Base-by-base conservation (phyloP, 1,140 invertebrate genomes). In the Agrypnia vestita region DNA sequence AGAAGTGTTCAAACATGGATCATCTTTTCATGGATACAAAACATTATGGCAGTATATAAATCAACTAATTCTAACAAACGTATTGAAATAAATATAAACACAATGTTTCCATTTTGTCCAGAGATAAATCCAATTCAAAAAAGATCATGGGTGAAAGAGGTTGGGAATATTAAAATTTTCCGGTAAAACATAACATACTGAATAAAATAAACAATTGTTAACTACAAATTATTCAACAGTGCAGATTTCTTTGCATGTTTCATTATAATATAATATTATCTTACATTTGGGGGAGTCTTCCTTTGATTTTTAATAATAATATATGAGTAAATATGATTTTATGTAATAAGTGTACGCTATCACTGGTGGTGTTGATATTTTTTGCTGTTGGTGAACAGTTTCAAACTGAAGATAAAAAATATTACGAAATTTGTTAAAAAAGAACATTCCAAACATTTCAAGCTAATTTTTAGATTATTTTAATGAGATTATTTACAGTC, bases 71-170 rank as follows among this genome's bases (percentile, higher is more conserved):
- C 53, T 56, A 56, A 19, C 19, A 56, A 56, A 56, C 13, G 3
- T 9, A 8, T 17, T 56, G 25, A 35, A 35, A 55, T 19, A 67
- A 67, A 67, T 67, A 67, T 67, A 67, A n/a, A 67, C n/a, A 67
- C 25, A 67, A 44, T 44, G 15, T 67, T 55, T 56, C n/a, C 53
- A 56, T 56, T 13, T 7, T 13, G 19, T 56, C 53, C 53, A 56
- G 19, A 17, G 7, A 56, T 19, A 56, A 1, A 17, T 56, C 53
- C 19, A 19, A 56, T 56, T 56, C 53, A 17, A 67, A n/a, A n/a
- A 21, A 25, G 25, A 10, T 21, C 25, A 25, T 21, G 25, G 15
- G 62, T 19, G 44, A 19, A 67, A 64, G 61, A 67, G 17, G 69
- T 51, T 46, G 49, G 69, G 17, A 35, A 64, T 21, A 56, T 56